Percentiles rank a stretch among this genome's conserved stretches.
phyloP scores from a whole-genome alignment of 2,797 vertebrate species.

The Lagodon rhomboides region DNA sequence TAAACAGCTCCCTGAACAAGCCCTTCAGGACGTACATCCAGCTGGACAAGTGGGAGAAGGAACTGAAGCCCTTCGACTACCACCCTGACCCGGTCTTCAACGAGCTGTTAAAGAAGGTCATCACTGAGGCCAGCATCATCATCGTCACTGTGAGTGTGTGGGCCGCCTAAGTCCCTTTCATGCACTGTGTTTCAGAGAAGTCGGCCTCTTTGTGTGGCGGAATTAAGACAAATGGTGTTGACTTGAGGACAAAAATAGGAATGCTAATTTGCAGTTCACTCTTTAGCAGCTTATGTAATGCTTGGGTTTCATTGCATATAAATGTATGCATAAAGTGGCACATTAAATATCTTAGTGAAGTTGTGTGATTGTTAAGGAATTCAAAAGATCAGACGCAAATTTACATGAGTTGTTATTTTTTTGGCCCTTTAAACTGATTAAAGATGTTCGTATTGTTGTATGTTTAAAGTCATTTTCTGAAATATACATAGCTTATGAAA shows the following conservation, averaged over 20 bases:
- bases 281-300: constrained; percentile 37
- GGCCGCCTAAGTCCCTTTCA: background rate
- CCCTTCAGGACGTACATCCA: constrained; percentile 85
- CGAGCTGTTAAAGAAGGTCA: constrained; percentile 88
- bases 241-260: constrained; percentile 38
- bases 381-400: constrained; percentile 26
- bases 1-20: constrained; percentile 84
- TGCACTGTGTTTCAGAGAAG: background rate
- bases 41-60: constrained; percentile 88
- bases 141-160: constrained; percentile 84
- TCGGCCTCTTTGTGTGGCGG: constrained; percentile 7
- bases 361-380: constrained; percentile 37
- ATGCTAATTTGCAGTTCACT: constrained; percentile 54
- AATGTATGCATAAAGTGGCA: constrained; percentile 26
- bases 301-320: constrained; percentile 7
- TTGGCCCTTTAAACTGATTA: background rate
- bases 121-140: constrained; percentile 88
- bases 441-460: background rate
- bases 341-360: constrained; percentile 42
- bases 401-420: constrained; percentile 8
- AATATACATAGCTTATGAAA: background rate
- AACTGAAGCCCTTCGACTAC: constrained; percentile 90
- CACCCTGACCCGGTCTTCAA: constrained; percentile 91
- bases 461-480: background rate
- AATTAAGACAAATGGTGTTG: constrained; percentile 56